Conservation (phyloP, 1,140 invertebrate genomes). For the Drosophila novamexicana region DNA sequence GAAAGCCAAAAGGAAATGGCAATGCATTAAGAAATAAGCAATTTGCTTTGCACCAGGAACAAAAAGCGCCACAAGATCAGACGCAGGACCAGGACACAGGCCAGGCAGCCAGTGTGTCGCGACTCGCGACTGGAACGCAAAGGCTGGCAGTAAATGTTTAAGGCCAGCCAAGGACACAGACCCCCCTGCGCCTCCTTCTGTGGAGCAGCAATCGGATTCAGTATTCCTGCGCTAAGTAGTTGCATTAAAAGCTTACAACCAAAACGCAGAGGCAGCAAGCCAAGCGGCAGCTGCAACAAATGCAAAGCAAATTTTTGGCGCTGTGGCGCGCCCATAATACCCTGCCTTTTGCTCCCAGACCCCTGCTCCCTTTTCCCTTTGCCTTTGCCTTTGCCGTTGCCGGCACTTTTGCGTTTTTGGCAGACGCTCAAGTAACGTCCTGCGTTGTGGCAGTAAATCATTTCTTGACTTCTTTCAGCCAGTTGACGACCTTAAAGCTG, state of each 20-base stretch:
- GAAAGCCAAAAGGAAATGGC: slow-evolving; percentile 77
- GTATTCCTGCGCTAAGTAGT: slow-evolving; percentile 64
- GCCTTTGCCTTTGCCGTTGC: neutral
- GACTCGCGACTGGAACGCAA: slow-evolving; percentile 47
- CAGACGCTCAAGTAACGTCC: slow-evolving; percentile 60
- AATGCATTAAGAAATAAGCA: slow-evolving; percentile 81
- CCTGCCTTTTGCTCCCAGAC: neutral
- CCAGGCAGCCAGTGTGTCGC: slow-evolving; percentile 57
- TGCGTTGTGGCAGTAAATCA: slow-evolving; percentile 47
- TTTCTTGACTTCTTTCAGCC: slow-evolving; percentile 14
- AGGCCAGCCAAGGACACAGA: slow-evolving; percentile 65
- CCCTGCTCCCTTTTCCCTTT: neutral
- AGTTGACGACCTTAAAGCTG: slow-evolving; percentile 34
- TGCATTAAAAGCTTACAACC: slow-evolving; percentile 74
- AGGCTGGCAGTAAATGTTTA: slow-evolving; percentile 58
- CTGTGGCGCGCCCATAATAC: slow-evolving; percentile 41
- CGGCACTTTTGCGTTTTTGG: slow-evolving; percentile 38
- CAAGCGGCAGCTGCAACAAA: slow-evolving; percentile 64
- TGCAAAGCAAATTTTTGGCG: slow-evolving; percentile 49
- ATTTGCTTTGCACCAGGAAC: slow-evolving; percentile 58
- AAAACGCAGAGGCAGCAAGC: slow-evolving; percentile 51
- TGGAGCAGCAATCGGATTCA: neutral
- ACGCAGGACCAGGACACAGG: neutral
- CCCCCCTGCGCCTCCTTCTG: neutral
- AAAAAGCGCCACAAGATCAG: slow-evolving; percentile 39